These are phyloP conservation scores for Geococcyx californianus DNA, from an alignment of 2,113 vertebrate species.

Conservation along the genomic window DNA sequence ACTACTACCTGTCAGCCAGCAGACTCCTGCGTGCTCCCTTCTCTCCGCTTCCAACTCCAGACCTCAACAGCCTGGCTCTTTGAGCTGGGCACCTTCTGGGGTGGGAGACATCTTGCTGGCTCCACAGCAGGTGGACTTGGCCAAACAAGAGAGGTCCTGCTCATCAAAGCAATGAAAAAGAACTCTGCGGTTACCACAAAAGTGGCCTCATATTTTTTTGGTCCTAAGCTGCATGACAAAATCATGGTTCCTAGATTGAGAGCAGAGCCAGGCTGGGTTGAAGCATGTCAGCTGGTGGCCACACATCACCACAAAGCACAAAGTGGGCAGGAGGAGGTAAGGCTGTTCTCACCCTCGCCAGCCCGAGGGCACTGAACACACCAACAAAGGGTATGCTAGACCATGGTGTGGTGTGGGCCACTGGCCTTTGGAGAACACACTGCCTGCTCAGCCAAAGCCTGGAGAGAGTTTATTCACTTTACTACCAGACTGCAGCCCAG, in stretches of 20 bases:
- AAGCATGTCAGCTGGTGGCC: rapidly evolving
- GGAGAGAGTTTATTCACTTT: rapidly evolving
- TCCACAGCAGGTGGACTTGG: background rate
- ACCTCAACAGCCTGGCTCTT: background rate
- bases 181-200: background rate
- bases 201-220: background rate
- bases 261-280: background rate
- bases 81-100: background rate
- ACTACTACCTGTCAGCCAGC: background rate
- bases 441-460: background rate
- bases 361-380: background rate
- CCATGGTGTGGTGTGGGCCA: rapidly evolving
- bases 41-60: background rate
- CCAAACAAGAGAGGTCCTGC: background rate
- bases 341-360: background rate
- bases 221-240: background rate
- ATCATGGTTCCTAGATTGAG: rapidly evolving
- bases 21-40: background rate
- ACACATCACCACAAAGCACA: rapidly evolving
- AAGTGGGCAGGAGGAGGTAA: too few relatives aligned
- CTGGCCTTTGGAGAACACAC: rapidly evolving
- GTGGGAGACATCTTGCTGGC: background rate
- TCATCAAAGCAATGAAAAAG: background rate
- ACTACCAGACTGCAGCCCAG: background rate
- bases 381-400: background rate